Evolutionary conservation across 2,888 invertebrate species (phyloP), one percentile per base, ranked within the genome.

Genomic region (Cantharis rufa): DNA sequence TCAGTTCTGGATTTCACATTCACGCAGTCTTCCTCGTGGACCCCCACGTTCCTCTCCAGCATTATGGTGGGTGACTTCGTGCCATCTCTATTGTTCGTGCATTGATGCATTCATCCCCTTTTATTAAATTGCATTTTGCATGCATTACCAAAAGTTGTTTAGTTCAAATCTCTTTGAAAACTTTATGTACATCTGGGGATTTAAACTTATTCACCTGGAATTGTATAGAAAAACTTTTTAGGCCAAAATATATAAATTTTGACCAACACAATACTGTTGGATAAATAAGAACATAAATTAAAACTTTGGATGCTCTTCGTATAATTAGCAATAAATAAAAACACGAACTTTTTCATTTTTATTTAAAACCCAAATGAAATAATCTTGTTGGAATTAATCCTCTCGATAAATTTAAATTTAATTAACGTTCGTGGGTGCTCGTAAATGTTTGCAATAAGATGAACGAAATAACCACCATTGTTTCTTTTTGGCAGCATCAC

Each of bases 21-120:
- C 74, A 74, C 77, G 77, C 77, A 77, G 74, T 74, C 77, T 69
- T 77, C 71, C 69, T 66, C 64, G 48, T 77, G 74, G 74, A 77
- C 74, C 77, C 64, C 64, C 21, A 66, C 64, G 16, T 66, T 66
- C 24, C 64, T 66, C 15, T 66, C 64, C 64, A 63, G 16, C 16
- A 66, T 24, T 66, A 21, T 21, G 21, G 64, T 16, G 21, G 15
- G 24, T 16, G 64, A 66, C 24, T 66, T 21, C 21, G 16, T 16
- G 24, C 64, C 64, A 66, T 66, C 64, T 66, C 64, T 66, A 15
- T 66, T 63, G 63, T 66, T 66, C 24, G 64, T 66, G 64, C 64
- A 66, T 48, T 24, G 63, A 63, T 63, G 63, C 64, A 66, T 21
- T 21, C 64, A 66, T 21, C 64, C 13, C 24, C 64, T 66, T 66